Evolutionary conservation across 2,797 vertebrate genomes (phyloP).

Genomic region (Phalloptychus januarius): DNA sequence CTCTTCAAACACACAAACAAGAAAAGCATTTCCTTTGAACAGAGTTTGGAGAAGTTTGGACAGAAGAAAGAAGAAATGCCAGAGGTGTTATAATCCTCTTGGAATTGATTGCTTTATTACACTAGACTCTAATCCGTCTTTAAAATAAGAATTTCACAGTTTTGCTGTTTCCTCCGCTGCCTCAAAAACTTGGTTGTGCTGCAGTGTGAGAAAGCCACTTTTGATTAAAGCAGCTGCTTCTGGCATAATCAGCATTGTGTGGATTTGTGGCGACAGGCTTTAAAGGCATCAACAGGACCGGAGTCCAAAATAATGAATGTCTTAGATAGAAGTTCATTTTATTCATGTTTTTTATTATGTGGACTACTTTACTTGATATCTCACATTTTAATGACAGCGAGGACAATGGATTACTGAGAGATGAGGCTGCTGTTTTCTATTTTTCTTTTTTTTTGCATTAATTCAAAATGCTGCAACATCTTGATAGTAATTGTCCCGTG

Average conservation of each 20-base stretch:
- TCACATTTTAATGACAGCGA: not conserved
- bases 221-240: not conserved
- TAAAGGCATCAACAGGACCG: not conserved
- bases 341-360: not conserved
- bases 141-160: not conserved
- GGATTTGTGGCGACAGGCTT: not conserved
- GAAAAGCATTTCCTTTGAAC: too few relatives aligned
- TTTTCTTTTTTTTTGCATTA: not conserved
- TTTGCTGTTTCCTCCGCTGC: not conserved
- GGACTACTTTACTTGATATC: not conserved
- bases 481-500: not conserved
- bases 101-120: not conserved
- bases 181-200: not conserved
- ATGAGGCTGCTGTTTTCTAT: not conserved
- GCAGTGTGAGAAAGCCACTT: slow-evolving; percentile 1
- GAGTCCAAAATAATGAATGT: not conserved
- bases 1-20: not conserved
- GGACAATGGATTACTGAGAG: not conserved
- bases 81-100: not conserved
- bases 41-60: not conserved
- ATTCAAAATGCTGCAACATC: not conserved
- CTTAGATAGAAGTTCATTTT: not conserved
- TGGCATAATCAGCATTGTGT: not conserved
- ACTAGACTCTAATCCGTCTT: slow-evolving; percentile 2
- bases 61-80: not conserved